These are phyloP conservation scores for Ephialtes manifestator DNA, from an alignment of 2,888 invertebrate species.

Conservation along the genomic window DNA sequence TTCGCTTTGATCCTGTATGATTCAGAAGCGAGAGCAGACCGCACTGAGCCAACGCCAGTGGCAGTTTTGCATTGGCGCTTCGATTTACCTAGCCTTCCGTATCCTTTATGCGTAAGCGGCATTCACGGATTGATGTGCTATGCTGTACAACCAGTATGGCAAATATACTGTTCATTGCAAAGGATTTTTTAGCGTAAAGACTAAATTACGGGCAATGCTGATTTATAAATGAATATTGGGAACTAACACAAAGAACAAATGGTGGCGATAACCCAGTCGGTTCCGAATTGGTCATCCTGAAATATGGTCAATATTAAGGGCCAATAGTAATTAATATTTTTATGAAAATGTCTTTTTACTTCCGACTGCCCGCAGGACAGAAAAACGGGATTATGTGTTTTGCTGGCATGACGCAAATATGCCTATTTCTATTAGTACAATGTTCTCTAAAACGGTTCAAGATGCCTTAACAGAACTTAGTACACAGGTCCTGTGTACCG, in stretches of 20 bases:
- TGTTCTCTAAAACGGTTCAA: too few relatives aligned
- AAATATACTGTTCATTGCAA: neutral
- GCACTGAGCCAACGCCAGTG: conserved; percentile 19
- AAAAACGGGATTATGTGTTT: too few relatives aligned
- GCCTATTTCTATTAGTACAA: too few relatives aligned
- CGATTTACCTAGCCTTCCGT: conserved; percentile 32
- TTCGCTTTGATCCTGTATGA: conserved; percentile 65
- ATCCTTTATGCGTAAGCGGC: conserved; percentile 17
- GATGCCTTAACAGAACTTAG: too few relatives aligned
- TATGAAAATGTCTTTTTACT: too few relatives aligned
- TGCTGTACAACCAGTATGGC: neutral
- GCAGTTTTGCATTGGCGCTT: conserved; percentile 44
- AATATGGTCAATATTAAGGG: too few relatives aligned
- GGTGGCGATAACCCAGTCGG: neutral
- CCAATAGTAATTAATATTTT: too few relatives aligned
- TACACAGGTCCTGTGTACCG: too few relatives aligned
- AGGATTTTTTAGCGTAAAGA: neutral
- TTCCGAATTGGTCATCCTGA: neutral
- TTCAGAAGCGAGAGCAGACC: conserved; percentile 53
- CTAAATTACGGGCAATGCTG: neutral
- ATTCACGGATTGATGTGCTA: conserved; percentile 5
- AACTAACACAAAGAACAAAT: too few relatives aligned
- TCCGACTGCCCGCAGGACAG: too few relatives aligned
- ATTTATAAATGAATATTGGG: neutral
- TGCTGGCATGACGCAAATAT: too few relatives aligned